Evolutionary conservation across 2,113 vertebrate species (phyloP), one percentile per base, ranked within the genome.

Genomic region (Mus pahari): DNA sequence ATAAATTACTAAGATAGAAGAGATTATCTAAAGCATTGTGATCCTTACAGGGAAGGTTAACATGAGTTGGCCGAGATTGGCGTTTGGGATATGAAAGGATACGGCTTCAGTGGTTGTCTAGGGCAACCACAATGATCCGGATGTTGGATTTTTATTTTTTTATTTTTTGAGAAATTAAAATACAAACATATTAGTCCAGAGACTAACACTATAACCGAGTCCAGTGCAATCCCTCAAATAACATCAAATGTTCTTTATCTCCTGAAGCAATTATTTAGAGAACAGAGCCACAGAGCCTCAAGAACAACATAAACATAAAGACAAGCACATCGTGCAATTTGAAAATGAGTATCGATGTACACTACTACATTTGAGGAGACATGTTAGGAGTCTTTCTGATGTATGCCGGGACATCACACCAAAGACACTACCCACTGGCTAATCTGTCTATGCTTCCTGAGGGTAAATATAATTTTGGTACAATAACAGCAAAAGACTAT

Each of bases 1-100:
- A 98, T 98, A 98, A 98, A 98, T 98, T 97, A 97, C 97, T 96
- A 19, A 98, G 94, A 97, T 97, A 96, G 0, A 97, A 94, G 81
- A 98, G 96, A 98, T 98, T 79, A 97, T 97, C 98, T 96, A 78
- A 98, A 98, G 98, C 98, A 96, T 96, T 97, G 98, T 97, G 96
- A 97, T 98, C 96, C 94, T 97, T 95, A 96, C 90, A 93, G 90
- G 94, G 97, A 94, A 98, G 98, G 98, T 97, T 98, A 98, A 98
- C 97, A 81, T 53, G 94, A 98, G 81, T 96, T 96, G 97, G 90
- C 95, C 50, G 97, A 97, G 75, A 98, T 53, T 3, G 11, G 53
- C 77, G 91, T 97, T 97, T 92, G 94, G 92, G 92, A 96, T 92
- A 95, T 71, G 8, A 60, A 96, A 98, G 96, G 96, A 97, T 94